phyloP scores from a whole-genome alignment of 2,888 invertebrate genomes.

The Nebria brevicollis region DNA sequence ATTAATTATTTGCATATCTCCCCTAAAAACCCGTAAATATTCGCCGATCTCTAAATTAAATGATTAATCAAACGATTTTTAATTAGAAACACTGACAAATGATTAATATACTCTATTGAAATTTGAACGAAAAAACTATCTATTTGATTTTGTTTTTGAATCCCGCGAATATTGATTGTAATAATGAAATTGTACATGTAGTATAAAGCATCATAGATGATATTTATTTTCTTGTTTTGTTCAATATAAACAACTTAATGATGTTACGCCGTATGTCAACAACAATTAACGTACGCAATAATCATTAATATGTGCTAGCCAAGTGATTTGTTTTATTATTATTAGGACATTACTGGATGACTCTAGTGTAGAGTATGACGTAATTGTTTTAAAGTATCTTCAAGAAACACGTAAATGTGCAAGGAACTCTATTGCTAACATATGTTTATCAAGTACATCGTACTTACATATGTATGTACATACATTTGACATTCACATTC shows the following conservation, averaged over 20 bases:
- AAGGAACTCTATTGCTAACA: background rate
- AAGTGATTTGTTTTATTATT: constrained; percentile 32
- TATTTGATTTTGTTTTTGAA: too few species aligned
- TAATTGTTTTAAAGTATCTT: background rate
- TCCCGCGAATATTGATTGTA: too few species aligned
- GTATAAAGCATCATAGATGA: background rate
- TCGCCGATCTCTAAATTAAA: too few species aligned
- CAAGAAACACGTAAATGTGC: background rate
- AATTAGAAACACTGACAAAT: too few species aligned
- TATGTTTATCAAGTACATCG: background rate
- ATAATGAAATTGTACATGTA: too few species aligned
- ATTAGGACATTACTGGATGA: constrained; percentile 16
- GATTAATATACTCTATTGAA: too few species aligned
- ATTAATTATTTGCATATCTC: too few species aligned
- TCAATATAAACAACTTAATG: constrained; percentile 13
- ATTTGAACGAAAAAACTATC: too few species aligned
- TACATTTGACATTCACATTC: background rate
- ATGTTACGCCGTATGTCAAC: constrained; percentile 28
- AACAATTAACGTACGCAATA: constrained; percentile 34
- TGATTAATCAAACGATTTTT: too few species aligned
- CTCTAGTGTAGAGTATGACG: background rate
- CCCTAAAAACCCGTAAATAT: too few species aligned
- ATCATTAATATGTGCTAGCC: constrained; percentile 39
- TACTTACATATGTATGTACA: background rate
- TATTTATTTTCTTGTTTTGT: background rate